Conservation (phyloP, 2,797 vertebrate species). For the Danionella dracula region DNA sequence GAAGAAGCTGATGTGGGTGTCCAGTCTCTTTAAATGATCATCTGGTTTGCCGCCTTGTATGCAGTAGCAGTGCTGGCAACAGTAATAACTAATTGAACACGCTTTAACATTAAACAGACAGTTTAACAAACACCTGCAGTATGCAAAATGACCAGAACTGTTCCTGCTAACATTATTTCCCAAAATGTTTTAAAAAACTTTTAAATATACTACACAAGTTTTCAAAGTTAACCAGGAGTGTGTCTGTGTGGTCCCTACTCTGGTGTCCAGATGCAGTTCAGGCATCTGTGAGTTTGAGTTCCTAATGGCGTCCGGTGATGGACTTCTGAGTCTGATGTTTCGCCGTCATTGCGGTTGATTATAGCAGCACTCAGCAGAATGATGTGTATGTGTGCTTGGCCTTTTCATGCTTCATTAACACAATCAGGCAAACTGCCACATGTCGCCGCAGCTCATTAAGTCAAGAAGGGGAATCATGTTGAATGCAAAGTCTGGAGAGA, state of each 20-base stretch:
- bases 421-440: slow-evolving; percentile 68
- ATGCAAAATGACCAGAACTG: too few relatives aligned
- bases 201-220: too few relatives aligned
- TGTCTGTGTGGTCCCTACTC: not conserved
- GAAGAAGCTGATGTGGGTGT: too few relatives aligned
- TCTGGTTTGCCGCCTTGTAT: too few relatives aligned
- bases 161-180: too few relatives aligned
- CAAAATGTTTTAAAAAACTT: too few relatives aligned
- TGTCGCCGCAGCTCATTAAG: slow-evolving; percentile 74
- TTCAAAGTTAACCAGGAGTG: too few relatives aligned
- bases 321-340: slow-evolving; percentile 31
- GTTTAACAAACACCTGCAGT: too few relatives aligned
- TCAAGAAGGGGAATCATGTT: slow-evolving; percentile 57
- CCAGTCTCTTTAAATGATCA: too few relatives aligned
- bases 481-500: slow-evolving; percentile 7
- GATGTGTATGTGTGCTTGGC: slow-evolving; percentile 66
- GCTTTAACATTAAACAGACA: too few relatives aligned
- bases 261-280: not conserved
- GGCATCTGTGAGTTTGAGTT: slow-evolving; percentile 36
- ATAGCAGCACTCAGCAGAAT: slow-evolving; percentile 61
- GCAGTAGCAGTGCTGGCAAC: too few relatives aligned
- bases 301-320: slow-evolving; percentile 52
- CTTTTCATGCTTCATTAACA: slow-evolving; percentile 77
- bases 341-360: slow-evolving; percentile 56
- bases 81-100: too few relatives aligned